Evolutionary conservation across 1,140 invertebrate genomes (phyloP), one percentile per base, ranked within the genome.

Genomic region (Catajapyx aquilonaris): DNA sequence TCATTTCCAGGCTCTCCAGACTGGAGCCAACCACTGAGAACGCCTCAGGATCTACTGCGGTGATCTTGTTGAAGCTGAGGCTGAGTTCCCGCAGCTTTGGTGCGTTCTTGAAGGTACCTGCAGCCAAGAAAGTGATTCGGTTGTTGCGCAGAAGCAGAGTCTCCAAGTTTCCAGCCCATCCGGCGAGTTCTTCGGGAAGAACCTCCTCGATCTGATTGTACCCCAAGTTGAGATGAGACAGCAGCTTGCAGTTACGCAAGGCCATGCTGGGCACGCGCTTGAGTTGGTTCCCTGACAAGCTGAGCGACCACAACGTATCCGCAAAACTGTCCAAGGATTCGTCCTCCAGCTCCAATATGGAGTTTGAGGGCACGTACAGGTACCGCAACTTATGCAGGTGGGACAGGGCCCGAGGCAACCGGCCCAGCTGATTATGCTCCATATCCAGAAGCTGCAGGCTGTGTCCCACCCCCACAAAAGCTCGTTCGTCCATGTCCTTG

Each of bases 131-230:
- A 3, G 72, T 71, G 31, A 91, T 70, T 44, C 74, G 68, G 52
- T 91, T 91, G 56, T 85, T 87, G 23, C 80, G 66, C 33, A 91
- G 57, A 33, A 85, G 64, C 10, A 91, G 62, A 35, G 81, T 86
- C 45, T 76, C 73, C n/a, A 90, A 57, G 47, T 71, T 73, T 18
- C 66, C 65, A 10, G 75, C 79, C 81, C 83, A 87, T n/a, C 68
- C 65, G 17, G 52, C 49, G 47, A 87, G 85, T 48, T 83, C 76
- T 23, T 69, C 69, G 9, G 71, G 64, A 31, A 68, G 62, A 34
- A 90, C 68, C 45, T 76, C 68, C 19, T 66, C 64, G 46, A 90
- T 85, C 44, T 69, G 70, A 52, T 90, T 90, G 50, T 87, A 85
- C 20, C 79, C 81, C 38, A 87, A 66, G 57, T 87, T 86, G 32